These are phyloP conservation scores for Saguinus midas DNA, from an alignment of 2,113 vertebrate genomes.

Conservation along the genomic window DNA sequence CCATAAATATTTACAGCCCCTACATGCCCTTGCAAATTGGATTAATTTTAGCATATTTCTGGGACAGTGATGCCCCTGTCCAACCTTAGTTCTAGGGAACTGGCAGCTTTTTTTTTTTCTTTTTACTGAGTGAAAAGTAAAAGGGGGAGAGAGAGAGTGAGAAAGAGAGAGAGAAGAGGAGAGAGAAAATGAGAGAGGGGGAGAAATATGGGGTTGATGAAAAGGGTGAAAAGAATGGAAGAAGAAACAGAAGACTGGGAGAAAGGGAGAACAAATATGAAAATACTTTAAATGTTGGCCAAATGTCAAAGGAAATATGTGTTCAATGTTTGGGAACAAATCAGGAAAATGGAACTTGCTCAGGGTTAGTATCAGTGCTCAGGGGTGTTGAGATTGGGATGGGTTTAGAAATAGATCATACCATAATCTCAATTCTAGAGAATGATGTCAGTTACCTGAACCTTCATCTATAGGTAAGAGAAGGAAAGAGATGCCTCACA, in stretches of 20 bases:
- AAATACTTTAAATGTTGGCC: not conserved
- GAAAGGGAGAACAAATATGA: not conserved
- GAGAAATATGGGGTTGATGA: not conserved
- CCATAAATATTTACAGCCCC: conserved; percentile 78
- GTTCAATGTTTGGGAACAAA: not conserved
- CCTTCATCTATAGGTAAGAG: conserved; percentile 38
- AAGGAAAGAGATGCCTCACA: not conserved
- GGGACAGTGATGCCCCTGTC: conserved; percentile 66
- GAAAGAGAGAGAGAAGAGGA: not conserved
- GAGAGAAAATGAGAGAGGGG: too few species aligned
- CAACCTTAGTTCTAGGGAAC: conserved; percentile 66
- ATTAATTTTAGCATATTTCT: conserved; percentile 77
- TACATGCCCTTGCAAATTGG: conserved; percentile 77
- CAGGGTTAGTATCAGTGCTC: not conserved
- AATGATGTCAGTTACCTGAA: conserved; percentile 16
- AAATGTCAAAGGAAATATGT: not conserved
- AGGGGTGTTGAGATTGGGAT: not conserved
- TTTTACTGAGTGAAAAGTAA: not conserved
- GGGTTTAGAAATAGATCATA: not conserved
- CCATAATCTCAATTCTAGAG: conserved; percentile 14
- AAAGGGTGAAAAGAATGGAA: not conserved
- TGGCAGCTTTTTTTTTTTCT: conserved; percentile 44
- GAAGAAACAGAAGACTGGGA: not conserved
- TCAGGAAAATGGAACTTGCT: not conserved
- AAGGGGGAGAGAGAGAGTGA: not conserved